Percentiles rank a stretch among this genome's conserved stretches.
Evolutionary conservation across 2,888 invertebrate genomes (phyloP).

Genomic region (Chrysolina haemoptera): DNA sequence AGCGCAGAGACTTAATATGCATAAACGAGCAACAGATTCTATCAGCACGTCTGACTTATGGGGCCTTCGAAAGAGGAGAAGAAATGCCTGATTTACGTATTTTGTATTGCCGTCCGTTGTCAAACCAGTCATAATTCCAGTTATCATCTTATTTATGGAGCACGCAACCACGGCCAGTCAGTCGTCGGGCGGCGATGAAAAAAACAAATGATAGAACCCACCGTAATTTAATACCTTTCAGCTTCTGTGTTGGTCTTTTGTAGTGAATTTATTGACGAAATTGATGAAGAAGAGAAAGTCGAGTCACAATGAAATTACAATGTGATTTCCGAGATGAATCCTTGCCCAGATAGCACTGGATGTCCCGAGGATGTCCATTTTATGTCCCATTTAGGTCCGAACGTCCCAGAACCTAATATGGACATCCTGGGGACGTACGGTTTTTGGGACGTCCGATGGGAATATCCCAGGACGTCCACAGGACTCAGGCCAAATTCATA

Average conservation of each 20-base stretch:
- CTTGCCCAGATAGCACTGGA: too few species aligned
- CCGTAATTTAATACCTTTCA: slow-evolving; percentile 16
- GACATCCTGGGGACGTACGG: too few species aligned
- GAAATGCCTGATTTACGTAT: slow-evolving; percentile 63
- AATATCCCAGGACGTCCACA: too few species aligned
- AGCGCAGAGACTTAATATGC: slow-evolving; percentile 33
- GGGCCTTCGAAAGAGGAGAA: slow-evolving; percentile 44
- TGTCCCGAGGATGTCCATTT: too few species aligned
- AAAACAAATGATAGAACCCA: slow-evolving; percentile 14
- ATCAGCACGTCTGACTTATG: slow-evolving; percentile 59
- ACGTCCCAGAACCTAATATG: too few species aligned
- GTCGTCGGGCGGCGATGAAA: not conserved
- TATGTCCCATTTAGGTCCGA: too few species aligned
- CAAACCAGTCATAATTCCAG: slow-evolving; percentile 66
- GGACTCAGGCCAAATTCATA: too few species aligned
- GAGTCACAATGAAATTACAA: too few species aligned
- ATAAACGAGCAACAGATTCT: slow-evolving; percentile 47
- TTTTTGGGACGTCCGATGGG: too few species aligned
- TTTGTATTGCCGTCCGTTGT: slow-evolving; percentile 65
- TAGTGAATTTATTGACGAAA: not conserved
- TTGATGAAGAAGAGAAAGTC: not conserved
- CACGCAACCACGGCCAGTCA: slow-evolving; percentile 54
- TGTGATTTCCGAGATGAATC: too few species aligned
- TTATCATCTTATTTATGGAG: slow-evolving; percentile 65
- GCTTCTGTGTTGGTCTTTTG: slow-evolving; percentile 23